These are phyloP conservation scores for Ceyx margarethae DNA, from an alignment of 2,113 vertebrate species.

Conservation along the genomic window DNA sequence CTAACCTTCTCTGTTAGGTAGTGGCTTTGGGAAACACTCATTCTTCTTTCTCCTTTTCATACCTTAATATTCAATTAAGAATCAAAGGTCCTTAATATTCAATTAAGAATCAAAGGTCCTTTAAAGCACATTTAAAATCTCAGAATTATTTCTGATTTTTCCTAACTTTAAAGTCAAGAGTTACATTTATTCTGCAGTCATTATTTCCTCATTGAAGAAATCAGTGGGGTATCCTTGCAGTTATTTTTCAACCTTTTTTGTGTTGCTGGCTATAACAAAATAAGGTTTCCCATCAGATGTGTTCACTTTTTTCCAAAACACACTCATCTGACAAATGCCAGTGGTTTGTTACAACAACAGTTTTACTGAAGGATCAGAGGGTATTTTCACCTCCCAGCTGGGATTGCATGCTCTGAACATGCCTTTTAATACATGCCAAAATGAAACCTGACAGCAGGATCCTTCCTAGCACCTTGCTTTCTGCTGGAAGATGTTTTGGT, in stretches of 20 bases:
- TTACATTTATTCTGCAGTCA: neutral
- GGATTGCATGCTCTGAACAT: neutral
- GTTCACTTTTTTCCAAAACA: neutral
- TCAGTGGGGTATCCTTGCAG: neutral
- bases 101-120: neutral
- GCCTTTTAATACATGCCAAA: neutral
- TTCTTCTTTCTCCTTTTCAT: neutral
- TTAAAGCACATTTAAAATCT: neutral
- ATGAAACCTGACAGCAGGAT: neutral
- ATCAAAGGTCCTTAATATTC: neutral
- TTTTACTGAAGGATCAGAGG: neutral
- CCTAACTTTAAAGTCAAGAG: neutral
- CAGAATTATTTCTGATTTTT: neutral
- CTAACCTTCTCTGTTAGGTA: neutral
- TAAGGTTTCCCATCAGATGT: neutral
- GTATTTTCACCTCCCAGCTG: neutral
- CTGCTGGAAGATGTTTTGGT: neutral
- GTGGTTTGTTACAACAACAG: neutral
- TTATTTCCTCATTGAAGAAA: neutral
- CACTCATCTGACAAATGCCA: neutral
- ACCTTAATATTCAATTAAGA: neutral
- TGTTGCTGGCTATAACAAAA: neutral
- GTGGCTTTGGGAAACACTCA: neutral
- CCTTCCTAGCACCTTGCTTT: neutral
- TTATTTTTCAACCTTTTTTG: neutral